A percentile compares a stretch with the other conserved stretches of the same genome.
These are phyloP conservation scores for Oostethus manadensis DNA, from an alignment of 2,113 vertebrate genomes.

Conservation along the genomic window DNA sequence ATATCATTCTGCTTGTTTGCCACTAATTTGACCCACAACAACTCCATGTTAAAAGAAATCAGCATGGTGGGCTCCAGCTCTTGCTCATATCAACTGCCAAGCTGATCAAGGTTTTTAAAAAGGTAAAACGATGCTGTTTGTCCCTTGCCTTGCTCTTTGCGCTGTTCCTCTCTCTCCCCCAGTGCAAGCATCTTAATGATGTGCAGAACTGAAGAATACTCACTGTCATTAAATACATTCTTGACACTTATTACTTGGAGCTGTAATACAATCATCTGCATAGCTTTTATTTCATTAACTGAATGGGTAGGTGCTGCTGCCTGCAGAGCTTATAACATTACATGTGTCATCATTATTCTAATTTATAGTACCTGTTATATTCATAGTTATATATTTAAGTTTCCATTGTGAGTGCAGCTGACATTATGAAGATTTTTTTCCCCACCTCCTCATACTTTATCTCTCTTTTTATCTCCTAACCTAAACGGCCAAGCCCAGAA, in stretches of 20 bases:
- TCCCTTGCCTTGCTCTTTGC: not conserved
- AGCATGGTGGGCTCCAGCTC: not conserved
- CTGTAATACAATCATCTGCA: slow-evolving; percentile 39
- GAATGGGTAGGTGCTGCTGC: not conserved
- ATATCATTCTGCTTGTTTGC: not conserved
- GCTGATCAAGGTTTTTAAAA: not conserved
- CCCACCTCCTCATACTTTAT: no score
- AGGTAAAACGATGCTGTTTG: slow-evolving; percentile 1
- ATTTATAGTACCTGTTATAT: not conserved
- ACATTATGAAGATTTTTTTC: no score
- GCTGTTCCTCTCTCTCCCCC: not conserved
- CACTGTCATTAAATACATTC: slow-evolving; percentile 60
- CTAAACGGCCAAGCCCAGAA: no score
- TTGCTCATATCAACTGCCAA: not conserved
- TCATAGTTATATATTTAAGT: no score
- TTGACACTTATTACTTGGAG: slow-evolving; percentile 65
- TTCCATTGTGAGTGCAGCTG: no score
- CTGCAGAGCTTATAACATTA: not conserved
- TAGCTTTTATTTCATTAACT: not conserved
- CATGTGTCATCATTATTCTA: not conserved
- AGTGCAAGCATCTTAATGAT: slow-evolving; percentile 53
- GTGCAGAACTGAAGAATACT: slow-evolving; percentile 60
- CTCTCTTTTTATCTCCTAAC: no score
- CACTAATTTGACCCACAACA: not conserved
- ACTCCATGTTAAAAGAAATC: not conserved